phyloP scores from a whole-genome alignment of 2,888 invertebrate genomes.

The Argynnis bischoffii region DNA sequence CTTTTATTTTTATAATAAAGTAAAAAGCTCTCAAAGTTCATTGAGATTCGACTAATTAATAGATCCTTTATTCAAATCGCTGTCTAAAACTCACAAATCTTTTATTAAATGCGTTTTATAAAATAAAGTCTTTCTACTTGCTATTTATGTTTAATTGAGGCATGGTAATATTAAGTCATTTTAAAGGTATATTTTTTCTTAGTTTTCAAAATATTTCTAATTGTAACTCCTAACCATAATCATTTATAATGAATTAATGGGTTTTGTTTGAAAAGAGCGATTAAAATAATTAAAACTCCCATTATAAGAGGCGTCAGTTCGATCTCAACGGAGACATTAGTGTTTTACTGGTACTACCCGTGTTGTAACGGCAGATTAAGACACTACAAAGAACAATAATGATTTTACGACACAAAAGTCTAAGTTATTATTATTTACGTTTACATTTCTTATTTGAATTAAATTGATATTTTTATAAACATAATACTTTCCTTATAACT shows the following conservation, averaged over 20 bases:
- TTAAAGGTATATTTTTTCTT: slow-evolving; percentile 4
- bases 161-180: background rate
- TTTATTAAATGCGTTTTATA: too few species aligned
- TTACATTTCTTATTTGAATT: background rate
- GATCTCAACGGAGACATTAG: slow-evolving; percentile 76
- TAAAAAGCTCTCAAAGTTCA: too few species aligned
- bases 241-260: slow-evolving; percentile 78
- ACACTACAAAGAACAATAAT: slow-evolving; percentile 50
- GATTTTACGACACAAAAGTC: slow-evolving; percentile 14
- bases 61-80: too few species aligned
- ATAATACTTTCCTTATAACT: too few species aligned
- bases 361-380: slow-evolving; percentile 64
- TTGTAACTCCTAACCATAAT: slow-evolving; percentile 51
- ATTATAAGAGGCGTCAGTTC: slow-evolving; percentile 78
- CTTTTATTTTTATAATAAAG: too few species aligned
- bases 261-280: slow-evolving; percentile 73
- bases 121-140: too few species aligned
- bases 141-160: too few species aligned
- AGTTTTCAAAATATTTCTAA: slow-evolving; percentile 15
- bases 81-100: too few species aligned
- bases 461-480: too few species aligned
- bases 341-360: slow-evolving; percentile 66
- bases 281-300: slow-evolving; percentile 82
- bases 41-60: too few species aligned
- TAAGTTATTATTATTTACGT: background rate